Evolutionary conservation across 2,113 vertebrate species (phyloP), one percentile per base, ranked within the genome.

Genomic region (Xiphophorus couchianus): DNA sequence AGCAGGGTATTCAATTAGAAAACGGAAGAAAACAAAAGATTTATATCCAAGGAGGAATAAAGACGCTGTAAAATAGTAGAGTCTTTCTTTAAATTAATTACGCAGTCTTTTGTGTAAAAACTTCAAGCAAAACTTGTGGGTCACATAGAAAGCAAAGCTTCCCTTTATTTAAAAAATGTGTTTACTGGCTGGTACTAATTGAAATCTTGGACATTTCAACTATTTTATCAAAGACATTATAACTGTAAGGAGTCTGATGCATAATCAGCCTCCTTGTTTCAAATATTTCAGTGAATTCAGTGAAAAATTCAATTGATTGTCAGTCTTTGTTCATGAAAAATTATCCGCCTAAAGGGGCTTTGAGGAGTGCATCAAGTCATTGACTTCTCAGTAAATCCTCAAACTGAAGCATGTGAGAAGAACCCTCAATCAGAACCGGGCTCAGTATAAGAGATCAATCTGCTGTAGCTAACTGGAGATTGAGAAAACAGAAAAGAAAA

Each of bases 1-100:
- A 82, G 84, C 74, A 71, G 84, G 82, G 73, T 68, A 66, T 91
- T 86, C 74, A 81, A 70, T 88, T 78, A 77, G 58, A 80, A 77
- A 80, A 77, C 33, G 25, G 76, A 74, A 71, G 73, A 83, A 83
- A 86, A 73, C 35, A 81, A 68, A 22, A 71, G 73, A 80, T 86
- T 81, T 69, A 73, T 68, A 66, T 70, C 66, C 70, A 60, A 71
- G 68, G 75, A 71, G n/a, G 48, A 79, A 27, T 60, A 39, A 71
- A 75, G n/a, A 63, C 35, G 64, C 33, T 70, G 31, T 29, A 31
- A 63, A 76, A 71, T 44, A 48, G 17, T 61, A 9, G 58, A 73
- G 58, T 81, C 35, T 7, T 37, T 37, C 58, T 66, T 76, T 68
- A 37, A 51, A 73, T 1, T 73, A 66, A 39, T 39, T 64, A 58